Percentiles rank a stretch among this genome's conserved stretches.
Evolutionary conservation across 2,888 invertebrate genomes (phyloP).

Genomic region (Ommatoiulus sabulosus): DNA sequence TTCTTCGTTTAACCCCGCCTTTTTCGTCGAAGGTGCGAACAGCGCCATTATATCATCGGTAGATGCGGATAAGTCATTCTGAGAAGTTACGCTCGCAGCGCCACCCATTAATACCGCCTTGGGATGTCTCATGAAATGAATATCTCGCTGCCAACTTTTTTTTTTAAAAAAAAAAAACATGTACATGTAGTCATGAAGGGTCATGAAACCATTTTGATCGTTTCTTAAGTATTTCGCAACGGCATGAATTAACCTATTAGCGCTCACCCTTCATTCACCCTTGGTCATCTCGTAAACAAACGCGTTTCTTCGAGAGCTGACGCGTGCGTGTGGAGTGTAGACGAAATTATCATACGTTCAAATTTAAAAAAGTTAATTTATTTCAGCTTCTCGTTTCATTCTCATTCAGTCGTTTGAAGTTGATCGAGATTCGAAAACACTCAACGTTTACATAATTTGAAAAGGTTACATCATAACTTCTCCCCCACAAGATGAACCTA

Average conservation of each 20-base stretch:
- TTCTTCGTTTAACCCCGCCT: no score
- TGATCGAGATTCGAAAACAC: background rate
- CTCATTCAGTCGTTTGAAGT: no score
- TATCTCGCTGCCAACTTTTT: background rate
- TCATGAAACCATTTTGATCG: conserved; percentile 7
- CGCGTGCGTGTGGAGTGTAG: background rate
- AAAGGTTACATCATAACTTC: background rate
- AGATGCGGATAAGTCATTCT: no score
- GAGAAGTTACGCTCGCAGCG: background rate
- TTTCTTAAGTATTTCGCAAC: background rate
- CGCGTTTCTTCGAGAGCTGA: background rate
- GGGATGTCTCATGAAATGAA: background rate
- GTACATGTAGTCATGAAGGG: background rate
- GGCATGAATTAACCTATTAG: background rate
- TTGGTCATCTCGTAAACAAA: conserved; percentile 23
- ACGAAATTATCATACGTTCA: background rate
- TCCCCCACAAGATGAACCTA: background rate
- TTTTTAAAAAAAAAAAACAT: no score
- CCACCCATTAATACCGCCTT: background rate
- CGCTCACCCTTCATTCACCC: conserved; percentile 8
- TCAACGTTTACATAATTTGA: background rate
- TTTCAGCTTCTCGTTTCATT: background rate
- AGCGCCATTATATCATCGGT: no score
- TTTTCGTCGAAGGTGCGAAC: no score
- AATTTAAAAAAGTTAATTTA: background rate